These are phyloP conservation scores for Branchellion lobata DNA, from an alignment of 2,888 invertebrate genomes.

Conservation along the genomic window DNA sequence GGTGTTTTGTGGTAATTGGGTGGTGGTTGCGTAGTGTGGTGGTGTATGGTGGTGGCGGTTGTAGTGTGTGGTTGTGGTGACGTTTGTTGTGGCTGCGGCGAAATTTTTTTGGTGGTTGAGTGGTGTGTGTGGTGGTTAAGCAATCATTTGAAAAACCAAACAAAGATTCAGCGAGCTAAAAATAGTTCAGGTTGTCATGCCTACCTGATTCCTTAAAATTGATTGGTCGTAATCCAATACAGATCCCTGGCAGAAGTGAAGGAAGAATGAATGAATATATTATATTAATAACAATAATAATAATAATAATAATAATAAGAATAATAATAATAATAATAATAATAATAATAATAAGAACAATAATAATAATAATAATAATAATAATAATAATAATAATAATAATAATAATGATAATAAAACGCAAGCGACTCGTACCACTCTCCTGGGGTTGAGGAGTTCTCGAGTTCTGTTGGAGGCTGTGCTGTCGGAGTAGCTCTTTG, in stretches of 20 bases:
- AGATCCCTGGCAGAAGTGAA: too few species aligned
- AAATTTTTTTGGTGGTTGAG: too few species aligned
- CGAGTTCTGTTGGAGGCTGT: neutral
- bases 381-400: too few species aligned
- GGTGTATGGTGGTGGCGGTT: neutral
- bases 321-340: neutral
- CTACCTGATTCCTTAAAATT: neutral
- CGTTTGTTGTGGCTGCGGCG: too few species aligned
- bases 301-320: neutral
- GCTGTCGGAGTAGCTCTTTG: neutral
- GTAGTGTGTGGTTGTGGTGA: too few species aligned
- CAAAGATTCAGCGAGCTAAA: too few species aligned
- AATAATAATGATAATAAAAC: too few species aligned
- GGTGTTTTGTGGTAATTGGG: neutral
- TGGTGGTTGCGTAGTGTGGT: neutral
- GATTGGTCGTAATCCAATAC: constrained; percentile 5
- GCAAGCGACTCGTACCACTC: neutral
- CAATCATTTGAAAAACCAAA: too few species aligned
- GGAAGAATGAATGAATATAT: too few species aligned
- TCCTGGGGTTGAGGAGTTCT: constrained; percentile 1
- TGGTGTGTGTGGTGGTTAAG: too few species aligned
- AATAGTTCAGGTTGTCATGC: neutral
- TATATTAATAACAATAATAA: neutral
- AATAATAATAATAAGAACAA: too few species aligned
- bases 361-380: too few species aligned